Evolutionary conservation across 2,797 vertebrate genomes (phyloP).

Genomic region (Ceyx erithaca): DNA sequence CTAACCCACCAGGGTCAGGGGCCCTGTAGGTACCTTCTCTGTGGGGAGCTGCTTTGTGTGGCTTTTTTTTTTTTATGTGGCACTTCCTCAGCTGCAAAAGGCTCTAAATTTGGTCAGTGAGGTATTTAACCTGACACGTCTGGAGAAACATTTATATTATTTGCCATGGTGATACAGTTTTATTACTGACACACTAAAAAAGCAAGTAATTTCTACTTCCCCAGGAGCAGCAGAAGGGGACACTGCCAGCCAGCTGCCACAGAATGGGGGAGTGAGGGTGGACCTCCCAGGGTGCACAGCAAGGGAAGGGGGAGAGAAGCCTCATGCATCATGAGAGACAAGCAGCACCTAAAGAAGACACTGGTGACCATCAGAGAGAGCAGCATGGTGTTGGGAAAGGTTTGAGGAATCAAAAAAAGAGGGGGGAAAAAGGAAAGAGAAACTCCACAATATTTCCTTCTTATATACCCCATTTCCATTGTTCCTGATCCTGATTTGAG

Average conservation of each 20-base stretch:
- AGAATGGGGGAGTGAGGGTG: too few relatives aligned
- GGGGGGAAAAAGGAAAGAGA: not conserved
- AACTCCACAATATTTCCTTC: not conserved
- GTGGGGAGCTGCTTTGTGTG: not conserved
- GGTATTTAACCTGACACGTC: not conserved
- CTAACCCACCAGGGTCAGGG: accelerated
- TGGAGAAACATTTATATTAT: not conserved
- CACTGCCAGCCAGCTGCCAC: accelerated
- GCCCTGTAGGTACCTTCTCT: not conserved
- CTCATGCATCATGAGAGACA: not conserved
- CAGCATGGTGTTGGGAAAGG: not conserved
- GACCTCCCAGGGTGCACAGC: not conserved
- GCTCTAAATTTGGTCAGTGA: not conserved
- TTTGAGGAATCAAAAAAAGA: too few relatives aligned
- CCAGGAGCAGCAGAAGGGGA: not conserved
- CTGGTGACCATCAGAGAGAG: not conserved
- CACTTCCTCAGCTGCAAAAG: not conserved
- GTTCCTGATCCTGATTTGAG: not conserved
- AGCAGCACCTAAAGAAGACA: not conserved
- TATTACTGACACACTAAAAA: not conserved
- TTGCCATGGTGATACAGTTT: not conserved
- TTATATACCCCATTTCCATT: not conserved
- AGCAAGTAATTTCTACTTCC: not conserved
- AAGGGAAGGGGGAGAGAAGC: not conserved
- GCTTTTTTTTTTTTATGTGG: not conserved